These are phyloP conservation scores for Zaprionus bogoriensis DNA, from an alignment of 2,888 invertebrate genomes.

Conservation along the genomic window DNA sequence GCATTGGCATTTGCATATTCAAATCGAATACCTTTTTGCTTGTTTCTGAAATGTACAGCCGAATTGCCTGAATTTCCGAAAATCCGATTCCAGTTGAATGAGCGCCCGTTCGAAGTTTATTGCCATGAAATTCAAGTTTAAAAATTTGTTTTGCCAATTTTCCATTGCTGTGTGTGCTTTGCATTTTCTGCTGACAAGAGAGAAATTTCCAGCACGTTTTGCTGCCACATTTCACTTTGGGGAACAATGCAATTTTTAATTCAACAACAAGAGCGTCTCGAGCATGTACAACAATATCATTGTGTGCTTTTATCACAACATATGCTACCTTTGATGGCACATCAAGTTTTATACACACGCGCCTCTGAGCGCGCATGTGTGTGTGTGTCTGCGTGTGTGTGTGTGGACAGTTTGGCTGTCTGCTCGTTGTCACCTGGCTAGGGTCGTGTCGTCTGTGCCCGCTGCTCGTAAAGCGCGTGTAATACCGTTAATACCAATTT, in stretches of 20 bases:
- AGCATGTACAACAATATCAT: conserved; percentile 13
- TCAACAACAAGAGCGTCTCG: not conserved
- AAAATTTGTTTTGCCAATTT: not conserved
- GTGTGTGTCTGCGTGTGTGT: not conserved
- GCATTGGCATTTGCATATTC: not conserved
- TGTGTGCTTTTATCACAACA: conserved; percentile 16
- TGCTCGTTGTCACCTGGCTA: conserved; percentile 50
- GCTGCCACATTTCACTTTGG: not conserved
- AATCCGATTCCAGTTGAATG: not conserved
- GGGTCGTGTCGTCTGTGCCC: conserved; percentile 15
- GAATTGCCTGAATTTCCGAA: not conserved
- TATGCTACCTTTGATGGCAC: conserved; percentile 21
- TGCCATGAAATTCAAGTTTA: not conserved
- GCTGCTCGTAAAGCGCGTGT: conserved; percentile 67
- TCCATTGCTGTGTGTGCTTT: too few species aligned
- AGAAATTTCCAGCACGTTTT: not conserved
- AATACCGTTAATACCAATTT: conserved; percentile 75
- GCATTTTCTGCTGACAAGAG: too few species aligned
- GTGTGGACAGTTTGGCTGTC: conserved; percentile 40
- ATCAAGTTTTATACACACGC: conserved; percentile 22
- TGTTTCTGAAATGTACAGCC: not conserved
- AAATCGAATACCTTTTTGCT: not conserved
- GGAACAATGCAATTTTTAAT: conserved; percentile 13
- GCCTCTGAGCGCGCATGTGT: not conserved
- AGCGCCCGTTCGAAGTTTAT: not conserved